Evolutionary conservation across 2,797 vertebrate species (phyloP).

Genomic region (Chloroceryle amazona): DNA sequence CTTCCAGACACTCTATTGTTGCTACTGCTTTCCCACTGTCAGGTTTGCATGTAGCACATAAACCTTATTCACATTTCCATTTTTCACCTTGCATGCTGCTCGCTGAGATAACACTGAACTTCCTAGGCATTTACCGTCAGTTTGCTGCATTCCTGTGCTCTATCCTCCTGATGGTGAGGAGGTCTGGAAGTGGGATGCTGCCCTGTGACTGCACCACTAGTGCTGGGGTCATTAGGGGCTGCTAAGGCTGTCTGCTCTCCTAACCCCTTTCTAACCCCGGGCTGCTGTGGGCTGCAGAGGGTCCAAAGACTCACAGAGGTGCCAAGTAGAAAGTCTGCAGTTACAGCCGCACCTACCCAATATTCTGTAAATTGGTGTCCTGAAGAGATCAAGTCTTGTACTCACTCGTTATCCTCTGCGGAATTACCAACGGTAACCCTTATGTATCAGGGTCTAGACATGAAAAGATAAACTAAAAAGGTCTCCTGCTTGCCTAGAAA

Average conservation of each 20-base stretch:
- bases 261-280: not conserved
- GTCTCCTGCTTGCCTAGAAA: not conserved
- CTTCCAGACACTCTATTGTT: not conserved
- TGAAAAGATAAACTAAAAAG: not conserved
- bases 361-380: not conserved
- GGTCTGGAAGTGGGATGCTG: not conserved
- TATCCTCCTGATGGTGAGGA: not conserved
- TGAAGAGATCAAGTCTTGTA: not conserved
- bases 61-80: not conserved
- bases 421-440: not conserved
- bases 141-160: not conserved
- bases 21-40: not conserved
- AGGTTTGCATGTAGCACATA: not conserved
- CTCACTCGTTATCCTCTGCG: not conserved
- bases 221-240: not conserved
- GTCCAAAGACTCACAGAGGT: not conserved
- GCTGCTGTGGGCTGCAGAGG: accelerated
- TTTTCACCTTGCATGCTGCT: not conserved
- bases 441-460: not conserved
- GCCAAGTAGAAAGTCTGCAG: accelerated
- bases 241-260: not conserved
- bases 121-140: not conserved
- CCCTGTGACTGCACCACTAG: not conserved
- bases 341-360: not conserved
- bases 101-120: not conserved